These are phyloP conservation scores for Masnerella sp. DNA, from an alignment of 2,888 invertebrate species.

Conservation along the genomic window DNA sequence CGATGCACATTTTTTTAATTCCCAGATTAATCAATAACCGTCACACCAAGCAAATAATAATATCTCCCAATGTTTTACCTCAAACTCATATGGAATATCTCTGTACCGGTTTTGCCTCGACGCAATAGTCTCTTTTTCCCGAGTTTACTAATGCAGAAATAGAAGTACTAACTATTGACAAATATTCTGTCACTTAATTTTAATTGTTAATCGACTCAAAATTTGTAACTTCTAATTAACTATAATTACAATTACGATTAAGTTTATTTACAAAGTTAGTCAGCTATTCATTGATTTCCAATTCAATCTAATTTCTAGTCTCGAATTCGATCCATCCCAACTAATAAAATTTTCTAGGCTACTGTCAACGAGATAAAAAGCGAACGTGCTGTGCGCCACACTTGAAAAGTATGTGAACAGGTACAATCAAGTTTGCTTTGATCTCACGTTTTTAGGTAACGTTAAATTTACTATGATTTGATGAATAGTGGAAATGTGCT, in stretches of 20 bases:
- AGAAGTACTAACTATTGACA: constrained; percentile 59
- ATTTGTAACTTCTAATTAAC: background rate
- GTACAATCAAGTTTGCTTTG: too few relatives aligned
- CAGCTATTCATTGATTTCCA: too few relatives aligned
- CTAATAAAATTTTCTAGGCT: background rate
- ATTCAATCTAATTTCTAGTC: too few relatives aligned
- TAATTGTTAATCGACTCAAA: constrained; percentile 8
- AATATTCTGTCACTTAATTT: constrained; percentile 10
- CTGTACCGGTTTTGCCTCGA: constrained; percentile 83
- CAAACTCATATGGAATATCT: constrained; percentile 88
- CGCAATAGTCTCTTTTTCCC: constrained; percentile 71
- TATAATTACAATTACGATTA: background rate
- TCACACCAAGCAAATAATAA: constrained; percentile 57
- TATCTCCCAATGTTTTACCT: constrained; percentile 79
- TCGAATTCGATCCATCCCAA: background rate
- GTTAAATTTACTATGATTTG: too few relatives aligned
- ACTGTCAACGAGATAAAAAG: background rate
- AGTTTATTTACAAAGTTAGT: constrained; percentile 37
- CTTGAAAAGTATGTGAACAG: background rate
- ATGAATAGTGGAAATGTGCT: constrained; percentile 46
- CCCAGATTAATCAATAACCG: constrained; percentile 41
- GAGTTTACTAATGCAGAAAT: constrained; percentile 70
- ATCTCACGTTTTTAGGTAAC: too few relatives aligned
- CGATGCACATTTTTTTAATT: constrained; percentile 28
- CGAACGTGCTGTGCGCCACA: background rate